phyloP scores from a whole-genome alignment of 2,888 invertebrate genomes.

The Chydorus sphaericus region DNA sequence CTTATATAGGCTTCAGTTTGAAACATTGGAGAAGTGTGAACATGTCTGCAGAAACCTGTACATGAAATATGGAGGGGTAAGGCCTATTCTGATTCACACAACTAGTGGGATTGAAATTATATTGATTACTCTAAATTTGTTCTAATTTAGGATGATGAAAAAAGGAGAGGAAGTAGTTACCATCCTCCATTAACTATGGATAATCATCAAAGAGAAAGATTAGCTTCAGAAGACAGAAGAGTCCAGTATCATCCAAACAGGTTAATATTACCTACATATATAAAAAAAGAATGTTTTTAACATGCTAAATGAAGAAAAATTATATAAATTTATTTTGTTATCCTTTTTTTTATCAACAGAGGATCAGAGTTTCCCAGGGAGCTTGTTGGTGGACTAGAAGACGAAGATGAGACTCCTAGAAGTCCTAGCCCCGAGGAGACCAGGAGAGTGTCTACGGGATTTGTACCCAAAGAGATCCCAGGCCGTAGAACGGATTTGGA shows the following conservation, averaged over 20 bases:
- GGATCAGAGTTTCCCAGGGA: too few species aligned
- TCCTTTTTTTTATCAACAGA: too few species aligned
- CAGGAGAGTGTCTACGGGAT: background rate
- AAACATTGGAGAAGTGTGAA: conserved; percentile 50
- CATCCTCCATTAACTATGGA: too few species aligned
- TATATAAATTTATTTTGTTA: too few species aligned
- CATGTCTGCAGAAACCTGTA: conserved; percentile 32
- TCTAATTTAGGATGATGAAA: background rate
- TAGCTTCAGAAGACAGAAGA: too few species aligned
- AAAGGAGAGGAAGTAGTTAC: background rate
- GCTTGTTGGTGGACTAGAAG: too few species aligned
- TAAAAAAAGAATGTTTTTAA: too few species aligned
- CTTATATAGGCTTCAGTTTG: conserved; percentile 45
- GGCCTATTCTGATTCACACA: background rate
- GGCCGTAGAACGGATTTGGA: background rate
- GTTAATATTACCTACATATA: too few species aligned
- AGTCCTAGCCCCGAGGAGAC: conserved; percentile 15
- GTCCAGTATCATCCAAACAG: too few species aligned
- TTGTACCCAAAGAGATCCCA: conserved; percentile 2
- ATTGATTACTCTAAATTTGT: background rate
- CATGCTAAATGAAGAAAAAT: too few species aligned
- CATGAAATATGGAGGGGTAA: background rate
- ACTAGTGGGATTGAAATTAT: too few species aligned
- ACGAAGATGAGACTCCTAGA: conserved; percentile 11
- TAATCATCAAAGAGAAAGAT: too few species aligned